Percentiles rank a stretch among this genome's conserved stretches.
These are phyloP conservation scores for Rhodeus uyekii DNA, from an alignment of 2,797 vertebrate species.

Conservation along the genomic window DNA sequence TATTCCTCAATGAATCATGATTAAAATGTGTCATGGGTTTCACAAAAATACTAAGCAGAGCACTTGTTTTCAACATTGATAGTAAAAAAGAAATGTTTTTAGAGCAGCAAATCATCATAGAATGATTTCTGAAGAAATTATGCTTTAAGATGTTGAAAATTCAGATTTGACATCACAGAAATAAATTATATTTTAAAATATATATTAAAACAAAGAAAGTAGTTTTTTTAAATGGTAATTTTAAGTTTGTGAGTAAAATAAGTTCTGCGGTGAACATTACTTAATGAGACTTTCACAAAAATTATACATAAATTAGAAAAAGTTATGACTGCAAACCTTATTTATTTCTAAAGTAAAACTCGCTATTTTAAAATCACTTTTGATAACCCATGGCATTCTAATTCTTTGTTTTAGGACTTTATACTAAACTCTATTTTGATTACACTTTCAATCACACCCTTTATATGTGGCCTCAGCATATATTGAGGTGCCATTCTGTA, in stretches of 20 bases:
- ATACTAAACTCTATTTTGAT: neutral
- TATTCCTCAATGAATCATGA: neutral
- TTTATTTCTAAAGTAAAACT: neutral
- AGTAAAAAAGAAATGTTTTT: neutral
- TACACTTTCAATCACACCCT: neutral
- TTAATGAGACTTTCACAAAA: neutral
- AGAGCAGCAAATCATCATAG: neutral
- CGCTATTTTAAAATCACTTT: neutral
- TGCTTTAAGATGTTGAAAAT: neutral
- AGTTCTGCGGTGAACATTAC: neutral
- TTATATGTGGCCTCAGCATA: slow-evolving; percentile 3
- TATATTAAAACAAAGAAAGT: neutral
- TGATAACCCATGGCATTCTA: neutral
- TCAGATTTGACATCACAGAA: neutral
- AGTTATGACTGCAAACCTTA: neutral
- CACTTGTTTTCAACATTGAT: neutral
- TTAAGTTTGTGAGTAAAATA: neutral
- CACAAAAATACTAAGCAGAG: neutral
- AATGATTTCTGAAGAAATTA: neutral
- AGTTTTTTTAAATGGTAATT: neutral
- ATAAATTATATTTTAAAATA: neutral
- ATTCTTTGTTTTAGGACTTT: neutral
- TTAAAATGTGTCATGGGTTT: neutral
- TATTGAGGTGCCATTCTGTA: slow-evolving; percentile 52
- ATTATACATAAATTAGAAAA: neutral